Base-by-base conservation (phyloP, 1,140 invertebrate genomes). In the Schmidtea mediterranea region DNA sequence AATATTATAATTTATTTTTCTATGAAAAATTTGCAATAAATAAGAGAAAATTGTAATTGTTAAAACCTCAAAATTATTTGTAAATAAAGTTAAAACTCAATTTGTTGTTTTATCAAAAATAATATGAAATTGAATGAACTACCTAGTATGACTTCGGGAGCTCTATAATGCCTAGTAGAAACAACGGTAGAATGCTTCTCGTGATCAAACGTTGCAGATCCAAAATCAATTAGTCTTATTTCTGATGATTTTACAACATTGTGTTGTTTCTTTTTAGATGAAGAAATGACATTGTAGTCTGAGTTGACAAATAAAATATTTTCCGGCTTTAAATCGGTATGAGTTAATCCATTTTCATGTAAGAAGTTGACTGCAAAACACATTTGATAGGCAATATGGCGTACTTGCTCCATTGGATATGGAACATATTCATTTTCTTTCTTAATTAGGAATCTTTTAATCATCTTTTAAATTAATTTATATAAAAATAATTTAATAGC, bases 151-250 rank as follows among this genome's bases (percentile, higher is more conserved):
- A 98, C 90, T 74, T 98, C 90, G 1, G 90, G 90, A 52, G 90
- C 87, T 66, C 92, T 71, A 68, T 98, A 98, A 67, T 98, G 90
- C 55, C 92, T 73, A 15, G 92, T 98, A 53, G 87, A 95, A 19
- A 98, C 89, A 62, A 97, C 94, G 47, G 89, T 95, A 59, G 82
- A 89, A 68, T 98, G 92, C 71, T 98, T 89, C 63, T 98, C 92
- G 68, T 95, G 79, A 69, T 98, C 89, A 66, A 98, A 98, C 15
- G 92, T 98, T 13, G 92, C 90, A 63, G 87, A 95, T 50, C 92
- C 92, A 68, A 98, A 94, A 70, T 98, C 92, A 59, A 98, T 98
- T 26, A 98, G 73, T 54, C 79, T 74, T 46, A 97, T 87, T 59
- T 90, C 80, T 49, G 84, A 86, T 55, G 77, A 77, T 65, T 84